These are phyloP conservation scores for Neomonachus schauinslandi DNA, from an alignment of 2,113 vertebrate species.

Conservation along the genomic window DNA sequence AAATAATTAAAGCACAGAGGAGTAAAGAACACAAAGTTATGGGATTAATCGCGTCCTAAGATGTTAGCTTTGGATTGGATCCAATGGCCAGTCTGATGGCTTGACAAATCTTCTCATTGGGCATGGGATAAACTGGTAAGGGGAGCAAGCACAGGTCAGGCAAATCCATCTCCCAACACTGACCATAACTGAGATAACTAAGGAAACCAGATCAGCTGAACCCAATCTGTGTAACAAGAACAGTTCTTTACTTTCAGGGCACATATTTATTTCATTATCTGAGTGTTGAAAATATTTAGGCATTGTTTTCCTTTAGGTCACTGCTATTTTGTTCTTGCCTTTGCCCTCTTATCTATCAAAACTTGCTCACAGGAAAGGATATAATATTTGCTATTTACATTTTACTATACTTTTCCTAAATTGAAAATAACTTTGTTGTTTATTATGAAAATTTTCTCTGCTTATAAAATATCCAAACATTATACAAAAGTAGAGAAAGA, in stretches of 20 bases:
- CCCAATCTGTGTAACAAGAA: background rate
- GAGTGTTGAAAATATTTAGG: background rate
- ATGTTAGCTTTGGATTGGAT: background rate
- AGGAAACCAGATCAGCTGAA: background rate
- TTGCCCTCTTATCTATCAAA: background rate
- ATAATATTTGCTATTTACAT: background rate
- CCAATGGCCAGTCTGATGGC: background rate
- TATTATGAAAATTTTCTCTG: constrained; percentile 35
- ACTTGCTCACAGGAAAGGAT: background rate
- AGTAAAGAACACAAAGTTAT: constrained; percentile 5
- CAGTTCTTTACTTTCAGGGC: background rate
- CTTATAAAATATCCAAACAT: background rate
- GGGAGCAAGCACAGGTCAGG: no score
- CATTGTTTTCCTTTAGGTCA: background rate
- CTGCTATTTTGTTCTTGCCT: constrained; percentile 14
- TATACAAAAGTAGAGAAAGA: constrained; percentile 22
- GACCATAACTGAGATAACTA: background rate
- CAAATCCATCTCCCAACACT: background rate
- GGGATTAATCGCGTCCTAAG: background rate
- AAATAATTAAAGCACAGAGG: background rate
- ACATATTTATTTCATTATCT: background rate
- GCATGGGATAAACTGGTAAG: background rate
- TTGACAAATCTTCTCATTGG: background rate
- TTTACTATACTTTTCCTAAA: background rate
- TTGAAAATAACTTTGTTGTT: constrained; percentile 33